Evolutionary conservation across 2,797 vertebrate genomes (phyloP), one percentile per base, ranked within the genome.

Genomic region (Alectoris magna): DNA sequence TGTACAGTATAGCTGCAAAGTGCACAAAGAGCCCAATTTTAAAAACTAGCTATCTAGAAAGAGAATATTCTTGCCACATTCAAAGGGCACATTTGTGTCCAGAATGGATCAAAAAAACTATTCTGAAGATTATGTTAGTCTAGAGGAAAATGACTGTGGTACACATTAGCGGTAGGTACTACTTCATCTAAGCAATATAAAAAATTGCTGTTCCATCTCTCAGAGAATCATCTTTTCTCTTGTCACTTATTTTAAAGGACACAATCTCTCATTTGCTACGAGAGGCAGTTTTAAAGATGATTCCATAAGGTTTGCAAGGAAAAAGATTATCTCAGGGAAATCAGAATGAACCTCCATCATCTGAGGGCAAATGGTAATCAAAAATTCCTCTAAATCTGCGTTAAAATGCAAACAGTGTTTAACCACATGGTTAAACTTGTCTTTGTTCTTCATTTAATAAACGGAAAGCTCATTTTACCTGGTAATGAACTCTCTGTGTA

Each of bases 401-500:
- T 39, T 88, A 9, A 41, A 64, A 95, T 1, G 7, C 11, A 68
- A 74, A 68, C 15, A 77, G 2, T 31, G 4, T 18, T 34, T 34
- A 22, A 5, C 43, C 24, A 38, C 11, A n/a, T 41, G 72, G 23
- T 71, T 74, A 85, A 60, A 27, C 4, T 9, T 73, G 6, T 62
- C 38, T 63, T 43, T 31, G 15, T 63, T 41, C 38, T 14, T 29
- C 51, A 71, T 31, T n/a, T 51, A 31, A 6, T 48, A 26, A 75
- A 87, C 55, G 18, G 12, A 85, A 93, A 92, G 6, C 2, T 91
- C 85, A 26, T 88, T 92, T 97, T 98, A 99, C 99, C 99, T 99
- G 99, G 70, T 99, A 99, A 96, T 99, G 99, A 97, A 99, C 98
- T 98, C 98, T 98, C 95, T 99, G 98, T 72, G 98, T 98, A 96